Conservation (phyloP, 2,113 vertebrate genomes). For the Anoplopoma fimbria region DNA sequence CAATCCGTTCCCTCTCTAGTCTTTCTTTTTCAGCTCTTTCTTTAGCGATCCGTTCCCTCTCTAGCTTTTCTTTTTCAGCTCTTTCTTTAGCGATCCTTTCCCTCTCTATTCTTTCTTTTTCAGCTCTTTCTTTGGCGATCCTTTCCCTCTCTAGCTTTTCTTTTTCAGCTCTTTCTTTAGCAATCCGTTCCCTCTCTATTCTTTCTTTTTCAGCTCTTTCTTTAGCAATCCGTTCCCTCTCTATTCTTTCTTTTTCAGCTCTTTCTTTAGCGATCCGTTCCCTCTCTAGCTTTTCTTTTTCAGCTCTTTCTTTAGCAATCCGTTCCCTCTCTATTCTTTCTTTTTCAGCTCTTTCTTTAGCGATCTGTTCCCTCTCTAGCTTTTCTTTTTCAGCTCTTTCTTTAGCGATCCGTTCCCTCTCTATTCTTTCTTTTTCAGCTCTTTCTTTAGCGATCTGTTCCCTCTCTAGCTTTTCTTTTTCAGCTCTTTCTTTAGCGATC, state of each 20-base stretch:
- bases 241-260: no score
- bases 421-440: conserved; percentile 22
- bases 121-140: not conserved
- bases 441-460: conserved; percentile 40
- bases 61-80: not conserved
- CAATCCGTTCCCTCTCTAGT: not conserved
- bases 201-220: not conserved
- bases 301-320: not conserved
- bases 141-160: conserved; percentile 10
- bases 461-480: conserved; percentile 54
- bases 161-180: not conserved
- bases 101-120: not conserved
- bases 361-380: not conserved
- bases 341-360: conserved; percentile 31
- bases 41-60: not conserved
- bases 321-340: conserved; percentile 21
- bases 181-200: not conserved
- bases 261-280: no score
- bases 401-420: conserved; percentile 1
- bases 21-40: not conserved
- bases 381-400: not conserved
- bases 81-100: not conserved
- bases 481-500: conserved; percentile 68
- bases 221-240: not conserved
- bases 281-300: not conserved